Evolutionary conservation across 1,140 invertebrate genomes (phyloP), one percentile per base, ranked within the genome.

Genomic region (Drosophila varians): DNA sequence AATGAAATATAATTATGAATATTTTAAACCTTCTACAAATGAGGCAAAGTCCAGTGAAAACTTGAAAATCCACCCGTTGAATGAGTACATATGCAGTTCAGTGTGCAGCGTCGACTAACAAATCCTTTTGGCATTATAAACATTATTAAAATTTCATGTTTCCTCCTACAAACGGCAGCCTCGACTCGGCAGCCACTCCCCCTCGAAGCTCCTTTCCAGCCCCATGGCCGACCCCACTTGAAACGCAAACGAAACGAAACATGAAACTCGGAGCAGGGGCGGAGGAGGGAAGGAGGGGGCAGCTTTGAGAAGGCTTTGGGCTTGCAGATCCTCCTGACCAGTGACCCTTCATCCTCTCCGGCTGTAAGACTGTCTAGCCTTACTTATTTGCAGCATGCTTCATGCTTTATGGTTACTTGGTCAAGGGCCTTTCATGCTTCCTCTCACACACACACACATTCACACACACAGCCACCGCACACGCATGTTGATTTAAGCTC

Each of bases 91-190:
- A 74, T 84, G 71, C 58, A 82, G 55, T 55, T 58, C 70, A 55
- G 79, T 83, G 71, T 84, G 65, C 54, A 79, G 61, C 76, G 80
- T 80, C 82, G 82, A 76, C 80, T 86, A 86, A 86, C 83, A 87
- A 87, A 87, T 87, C 82, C 82, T 87, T 87, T 87, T 87, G 82
- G 82, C 82, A 88, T 87, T 87, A 87, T 87, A 87, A 87, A 87
- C 82, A 87, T 87, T 87, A 87, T 87, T 87, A 87, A 87, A 87
- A 87, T 87, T 87, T 87, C 82, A 87, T 87, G 82, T 87, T 88
- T 87, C 80, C 79, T 86, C 72, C 82, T 86, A 76, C 72, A 60
- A 73, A 76, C 82, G 77, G 48, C 77, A 57, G 60, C 58, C 56
- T 34, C 76, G 49, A 38, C 58, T 57, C 43, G 55, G 53, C 60